phyloP scores from a whole-genome alignment of 1,140 invertebrate species.

The Metopolophium dirhodum region DNA sequence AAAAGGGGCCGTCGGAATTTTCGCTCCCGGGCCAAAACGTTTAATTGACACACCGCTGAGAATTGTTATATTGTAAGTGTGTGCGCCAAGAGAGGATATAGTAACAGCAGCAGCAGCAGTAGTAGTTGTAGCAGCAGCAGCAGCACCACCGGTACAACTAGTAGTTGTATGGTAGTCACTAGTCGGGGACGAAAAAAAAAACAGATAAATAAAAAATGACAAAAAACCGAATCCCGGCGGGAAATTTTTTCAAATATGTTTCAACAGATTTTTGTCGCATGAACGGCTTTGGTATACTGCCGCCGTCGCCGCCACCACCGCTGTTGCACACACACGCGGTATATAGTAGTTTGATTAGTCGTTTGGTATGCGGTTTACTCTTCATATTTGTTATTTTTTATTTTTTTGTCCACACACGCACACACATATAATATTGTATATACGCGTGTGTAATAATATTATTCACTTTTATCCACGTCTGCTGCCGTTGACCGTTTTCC shows the following conservation, averaged over 20 bases:
- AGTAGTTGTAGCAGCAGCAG: background rate
- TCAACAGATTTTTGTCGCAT: slow-evolving; percentile 56
- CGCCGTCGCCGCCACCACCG: background rate
- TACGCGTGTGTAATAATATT: background rate
- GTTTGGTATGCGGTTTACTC: slow-evolving; percentile 53
- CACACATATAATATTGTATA: background rate
- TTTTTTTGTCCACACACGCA: background rate
- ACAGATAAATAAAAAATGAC: background rate
- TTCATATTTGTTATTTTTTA: slow-evolving; percentile 31
- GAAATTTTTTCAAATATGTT: slow-evolving; percentile 43
- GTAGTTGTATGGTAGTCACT: background rate
- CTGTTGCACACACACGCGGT: background rate
- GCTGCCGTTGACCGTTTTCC: background rate
- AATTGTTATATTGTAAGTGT: background rate
- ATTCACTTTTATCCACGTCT: slow-evolving; percentile 10
- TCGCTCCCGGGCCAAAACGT: background rate
- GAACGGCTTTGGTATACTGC: slow-evolving; percentile 31
- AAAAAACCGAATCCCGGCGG: slow-evolving; percentile 5
- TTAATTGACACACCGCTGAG: background rate
- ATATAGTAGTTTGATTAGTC: slow-evolving; percentile 55
- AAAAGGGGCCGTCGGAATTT: background rate
- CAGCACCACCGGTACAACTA: background rate
- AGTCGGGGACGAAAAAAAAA: slow-evolving; percentile 12
- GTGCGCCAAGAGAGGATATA: background rate
- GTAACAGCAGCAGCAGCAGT: too few relatives aligned